A percentile compares a stretch with the other conserved stretches of the same genome.
phyloP scores from a whole-genome alignment of 2,888 invertebrate genomes.

The Heliconius charithonia region DNA sequence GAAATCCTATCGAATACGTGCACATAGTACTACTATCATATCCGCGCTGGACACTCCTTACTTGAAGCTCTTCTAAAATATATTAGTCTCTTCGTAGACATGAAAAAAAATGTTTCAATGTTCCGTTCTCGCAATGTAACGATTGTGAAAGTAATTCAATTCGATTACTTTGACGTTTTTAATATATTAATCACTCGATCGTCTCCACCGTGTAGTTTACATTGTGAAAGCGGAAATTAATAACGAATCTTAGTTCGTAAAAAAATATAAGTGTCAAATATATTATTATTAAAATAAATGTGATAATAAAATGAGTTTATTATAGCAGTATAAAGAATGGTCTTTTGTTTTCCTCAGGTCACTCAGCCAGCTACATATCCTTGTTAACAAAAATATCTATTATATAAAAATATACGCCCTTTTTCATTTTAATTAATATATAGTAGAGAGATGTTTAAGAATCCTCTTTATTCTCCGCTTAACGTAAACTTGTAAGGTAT shows the following conservation, averaged over 20 bases:
- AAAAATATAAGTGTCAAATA: slow-evolving; percentile 80
- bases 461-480: too few relatives aligned
- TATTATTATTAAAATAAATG: slow-evolving; percentile 80
- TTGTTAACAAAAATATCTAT: not conserved
- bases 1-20: slow-evolving; percentile 25
- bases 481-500: too few relatives aligned
- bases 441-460: too few relatives aligned
- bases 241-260: slow-evolving; percentile 78
- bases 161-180: not conserved
- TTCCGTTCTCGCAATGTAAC: slow-evolving; percentile 58
- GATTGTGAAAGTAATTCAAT: not conserved
- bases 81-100: slow-evolving; percentile 68
- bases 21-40: slow-evolving; percentile 45
- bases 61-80: slow-evolving; percentile 55
- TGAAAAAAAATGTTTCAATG: slow-evolving; percentile 54
- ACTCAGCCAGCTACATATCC: not conserved
- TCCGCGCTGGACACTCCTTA: slow-evolving; percentile 58
- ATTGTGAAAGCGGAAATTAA: slow-evolving; percentile 64
- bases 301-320: slow-evolving; percentile 83
- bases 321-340: slow-evolving; percentile 75
- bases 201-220: slow-evolving; percentile 48
- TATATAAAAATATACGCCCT: not conserved
- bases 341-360: slow-evolving; percentile 49
- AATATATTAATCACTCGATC: slow-evolving; percentile 49
- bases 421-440: too few relatives aligned